A percentile compares a stretch with the other conserved stretches of the same genome.
Evolutionary conservation across 2,888 invertebrate genomes (phyloP).

Genomic region (Pristionchus mayeri): DNA sequence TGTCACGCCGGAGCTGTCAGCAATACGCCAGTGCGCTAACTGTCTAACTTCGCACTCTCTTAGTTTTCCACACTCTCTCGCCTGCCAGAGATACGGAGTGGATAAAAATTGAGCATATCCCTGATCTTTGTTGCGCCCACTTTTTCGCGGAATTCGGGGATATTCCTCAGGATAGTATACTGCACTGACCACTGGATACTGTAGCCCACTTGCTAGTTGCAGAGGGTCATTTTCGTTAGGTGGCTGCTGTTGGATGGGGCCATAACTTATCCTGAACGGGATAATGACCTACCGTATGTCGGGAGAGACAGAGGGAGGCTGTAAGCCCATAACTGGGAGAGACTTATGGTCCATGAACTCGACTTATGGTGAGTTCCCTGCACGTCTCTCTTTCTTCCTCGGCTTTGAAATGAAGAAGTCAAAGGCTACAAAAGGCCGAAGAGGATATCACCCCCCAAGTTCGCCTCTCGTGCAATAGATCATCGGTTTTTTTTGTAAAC

Average conservation of each 20-base stretch:
- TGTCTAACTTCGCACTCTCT: too few relatives aligned
- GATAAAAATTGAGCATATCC: too few relatives aligned
- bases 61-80: too few relatives aligned
- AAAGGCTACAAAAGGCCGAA: neutral
- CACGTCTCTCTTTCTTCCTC: neutral
- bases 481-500: too few relatives aligned
- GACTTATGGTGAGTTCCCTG: too few relatives aligned
- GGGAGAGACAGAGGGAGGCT: neutral
- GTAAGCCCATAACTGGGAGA: conserved; percentile 26
- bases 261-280: conserved; percentile 21
- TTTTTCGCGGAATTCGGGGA: too few relatives aligned
- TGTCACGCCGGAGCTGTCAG: neutral
- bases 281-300: conserved; percentile 35
- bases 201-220: neutral
- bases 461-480: too few relatives aligned
- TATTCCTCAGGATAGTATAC: neutral
- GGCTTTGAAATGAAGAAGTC: neutral
- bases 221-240: neutral
- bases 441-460: too few relatives aligned
- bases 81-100: too few relatives aligned
- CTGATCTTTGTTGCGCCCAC: too few relatives aligned
- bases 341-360: conserved; percentile 34
- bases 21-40: neutral
- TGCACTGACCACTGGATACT: neutral
- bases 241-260: neutral